Percentiles rank a stretch among this genome's conserved stretches.
Evolutionary conservation across 2,113 vertebrate species (phyloP).

Genomic region (Astur gentilis): DNA sequence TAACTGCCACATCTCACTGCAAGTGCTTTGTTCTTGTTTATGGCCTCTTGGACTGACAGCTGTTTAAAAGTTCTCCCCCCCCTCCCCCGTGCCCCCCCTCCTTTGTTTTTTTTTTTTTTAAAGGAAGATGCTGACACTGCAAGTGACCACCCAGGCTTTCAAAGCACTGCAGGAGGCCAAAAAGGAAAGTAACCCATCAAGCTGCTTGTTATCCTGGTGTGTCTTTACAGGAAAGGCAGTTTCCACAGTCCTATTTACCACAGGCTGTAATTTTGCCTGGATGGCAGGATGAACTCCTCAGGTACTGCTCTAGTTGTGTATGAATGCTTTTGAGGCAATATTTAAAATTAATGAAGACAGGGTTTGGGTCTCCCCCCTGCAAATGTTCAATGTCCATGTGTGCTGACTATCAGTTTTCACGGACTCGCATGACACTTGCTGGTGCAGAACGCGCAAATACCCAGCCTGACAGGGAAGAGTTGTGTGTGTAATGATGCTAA

Average conservation of each 20-base stretch:
- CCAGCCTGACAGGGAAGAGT: neutral
- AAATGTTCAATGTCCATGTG: neutral
- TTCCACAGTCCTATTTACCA: slow-evolving; percentile 5
- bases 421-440: rapidly evolving
- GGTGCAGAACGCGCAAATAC: rapidly evolving
- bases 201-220: neutral
- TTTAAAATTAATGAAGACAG: neutral
- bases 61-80: neutral
- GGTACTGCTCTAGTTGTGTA: neutral
- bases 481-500: neutral
- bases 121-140: slow-evolving; percentile 11
- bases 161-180: slow-evolving; percentile 15
- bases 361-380: neutral
- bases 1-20: neutral
- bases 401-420: neutral
- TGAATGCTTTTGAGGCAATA: neutral
- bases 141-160: slow-evolving; percentile 47
- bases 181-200: slow-evolving; percentile 41
- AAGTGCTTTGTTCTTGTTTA: neutral
- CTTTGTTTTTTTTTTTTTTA: neutral
- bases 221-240: slow-evolving; percentile 9
- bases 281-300: neutral
- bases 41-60: neutral
- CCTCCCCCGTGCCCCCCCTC: rapidly evolving
- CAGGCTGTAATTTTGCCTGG: slow-evolving; percentile 8